Conservation (phyloP, 2,888 invertebrate genomes). For the Lithophane ornitopus region DNA sequence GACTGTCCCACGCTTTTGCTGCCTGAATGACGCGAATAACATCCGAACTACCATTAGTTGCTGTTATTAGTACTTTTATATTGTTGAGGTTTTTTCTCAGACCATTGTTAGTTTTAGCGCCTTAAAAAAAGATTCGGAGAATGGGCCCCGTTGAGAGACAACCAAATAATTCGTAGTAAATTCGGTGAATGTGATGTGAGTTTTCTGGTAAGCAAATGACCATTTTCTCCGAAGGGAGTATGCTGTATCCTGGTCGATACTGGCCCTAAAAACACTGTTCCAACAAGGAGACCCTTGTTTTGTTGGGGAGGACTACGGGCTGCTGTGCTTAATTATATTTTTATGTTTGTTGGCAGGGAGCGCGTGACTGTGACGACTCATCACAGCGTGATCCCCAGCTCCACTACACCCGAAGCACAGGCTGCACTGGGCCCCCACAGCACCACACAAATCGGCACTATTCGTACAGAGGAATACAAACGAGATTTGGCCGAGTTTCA, state of each 20-base stretch:
- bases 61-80: conserved; percentile 68
- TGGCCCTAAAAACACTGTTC: too few species aligned
- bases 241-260: not conserved
- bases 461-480: conserved; percentile 88
- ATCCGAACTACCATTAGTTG: conserved; percentile 66
- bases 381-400: conserved; percentile 74
- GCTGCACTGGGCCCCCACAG: conserved; percentile 64
- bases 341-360: conserved; percentile 78
- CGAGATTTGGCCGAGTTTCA: conserved; percentile 88
- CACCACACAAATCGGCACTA: conserved; percentile 79
- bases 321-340: not conserved
- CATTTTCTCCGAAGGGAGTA: conserved; percentile 2
- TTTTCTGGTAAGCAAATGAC: conserved; percentile 9
- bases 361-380: conserved; percentile 85
- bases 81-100: conserved; percentile 69
- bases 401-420: conserved; percentile 69
- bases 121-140: conserved; percentile 46
- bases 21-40: conserved; percentile 58
- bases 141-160: conserved; percentile 17
- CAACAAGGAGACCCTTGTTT: not conserved
- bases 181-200: conserved; percentile 13
- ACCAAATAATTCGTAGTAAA: conserved; percentile 33
- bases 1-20: conserved; percentile 79
- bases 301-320: not conserved
- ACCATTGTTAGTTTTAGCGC: conserved; percentile 66